Evolutionary conservation across 2,888 invertebrate genomes (phyloP).

Genomic region (Coleophora deauratella): DNA sequence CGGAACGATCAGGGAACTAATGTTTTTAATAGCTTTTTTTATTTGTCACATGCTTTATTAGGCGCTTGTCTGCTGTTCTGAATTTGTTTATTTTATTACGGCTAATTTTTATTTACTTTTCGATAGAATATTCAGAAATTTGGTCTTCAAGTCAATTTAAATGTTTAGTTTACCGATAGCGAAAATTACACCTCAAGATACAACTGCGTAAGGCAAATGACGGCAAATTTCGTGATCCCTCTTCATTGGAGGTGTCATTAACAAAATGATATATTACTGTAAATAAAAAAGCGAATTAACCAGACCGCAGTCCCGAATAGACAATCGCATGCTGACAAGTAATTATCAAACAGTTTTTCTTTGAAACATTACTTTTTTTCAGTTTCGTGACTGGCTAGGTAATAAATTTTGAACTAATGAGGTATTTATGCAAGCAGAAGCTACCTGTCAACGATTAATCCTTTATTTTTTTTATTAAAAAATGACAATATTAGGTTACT

Average conservation of each 20-base stretch:
- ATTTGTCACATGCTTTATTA: slow-evolving; percentile 28
- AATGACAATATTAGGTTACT: slow-evolving; percentile 42
- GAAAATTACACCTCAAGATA: no score
- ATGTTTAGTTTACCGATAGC: no score
- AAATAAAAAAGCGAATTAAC: slow-evolving; percentile 62
- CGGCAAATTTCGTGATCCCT: slow-evolving; percentile 46
- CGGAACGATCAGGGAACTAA: slow-evolving; percentile 46
- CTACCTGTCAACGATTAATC: slow-evolving; percentile 66
- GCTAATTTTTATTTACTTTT: no score
- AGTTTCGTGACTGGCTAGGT: slow-evolving; percentile 63
- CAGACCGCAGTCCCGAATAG: slow-evolving; percentile 51
- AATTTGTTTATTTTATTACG: not conserved
- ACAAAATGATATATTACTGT: slow-evolving; percentile 63
- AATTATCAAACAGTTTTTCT: slow-evolving; percentile 65
- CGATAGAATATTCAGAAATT: no score
- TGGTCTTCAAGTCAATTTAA: no score
- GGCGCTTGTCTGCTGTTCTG: slow-evolving; percentile 36
- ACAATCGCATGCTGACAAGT: slow-evolving; percentile 72
- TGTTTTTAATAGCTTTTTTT: slow-evolving; percentile 46
- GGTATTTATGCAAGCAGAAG: slow-evolving; percentile 64
- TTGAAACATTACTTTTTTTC: slow-evolving; percentile 51
- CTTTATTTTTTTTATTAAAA: slow-evolving; percentile 46
- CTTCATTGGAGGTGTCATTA: slow-evolving; percentile 65
- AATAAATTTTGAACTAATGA: slow-evolving; percentile 70
- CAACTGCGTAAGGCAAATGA: no score